phyloP scores from a whole-genome alignment of 2,797 vertebrate genomes.

The Sternarchorhynchus goeldii region DNA sequence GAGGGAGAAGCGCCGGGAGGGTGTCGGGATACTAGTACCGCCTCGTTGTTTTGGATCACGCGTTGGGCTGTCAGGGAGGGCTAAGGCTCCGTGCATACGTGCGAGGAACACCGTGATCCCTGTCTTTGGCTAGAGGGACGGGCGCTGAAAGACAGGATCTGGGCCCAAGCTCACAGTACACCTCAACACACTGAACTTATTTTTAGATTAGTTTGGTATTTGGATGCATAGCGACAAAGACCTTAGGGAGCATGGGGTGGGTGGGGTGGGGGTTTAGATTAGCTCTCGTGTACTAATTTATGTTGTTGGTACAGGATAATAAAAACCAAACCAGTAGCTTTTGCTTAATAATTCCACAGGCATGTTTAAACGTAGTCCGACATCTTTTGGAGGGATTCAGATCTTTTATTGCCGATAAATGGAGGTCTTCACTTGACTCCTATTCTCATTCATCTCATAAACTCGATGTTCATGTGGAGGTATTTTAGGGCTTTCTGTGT shows the following conservation, averaged over 20 bases:
- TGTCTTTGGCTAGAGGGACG: slow-evolving; percentile 30
- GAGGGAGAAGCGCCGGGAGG: slow-evolving; percentile 39
- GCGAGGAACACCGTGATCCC: slow-evolving; percentile 30
- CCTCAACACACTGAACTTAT: slow-evolving; percentile 35
- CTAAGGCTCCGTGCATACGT: slow-evolving; percentile 21
- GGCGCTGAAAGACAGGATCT: slow-evolving; percentile 44
- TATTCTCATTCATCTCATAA: neutral
- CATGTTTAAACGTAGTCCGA: neutral
- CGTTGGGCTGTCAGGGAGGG: slow-evolving; percentile 5
- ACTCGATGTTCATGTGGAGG: slow-evolving; percentile 16
- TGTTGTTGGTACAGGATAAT: neutral
- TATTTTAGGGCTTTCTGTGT: slow-evolving; percentile 35
- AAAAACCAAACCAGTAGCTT: neutral
- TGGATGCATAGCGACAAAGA: slow-evolving; percentile 21
- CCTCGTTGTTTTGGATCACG: slow-evolving; percentile 6
- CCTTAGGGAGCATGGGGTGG: neutral
- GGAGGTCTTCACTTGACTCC: neutral
- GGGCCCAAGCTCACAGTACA: slow-evolving; percentile 23
- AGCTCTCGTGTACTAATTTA: neutral
- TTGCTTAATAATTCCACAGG: neutral
- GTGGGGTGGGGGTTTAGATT: neutral
- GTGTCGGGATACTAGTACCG: slow-evolving; percentile 45
- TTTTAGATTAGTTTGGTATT: slow-evolving; percentile 29
- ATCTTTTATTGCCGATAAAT: slow-evolving; percentile 4
- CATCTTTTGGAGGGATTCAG: neutral